Conservation (phyloP, 2,113 vertebrate species). For the Plotosus lineatus region DNA sequence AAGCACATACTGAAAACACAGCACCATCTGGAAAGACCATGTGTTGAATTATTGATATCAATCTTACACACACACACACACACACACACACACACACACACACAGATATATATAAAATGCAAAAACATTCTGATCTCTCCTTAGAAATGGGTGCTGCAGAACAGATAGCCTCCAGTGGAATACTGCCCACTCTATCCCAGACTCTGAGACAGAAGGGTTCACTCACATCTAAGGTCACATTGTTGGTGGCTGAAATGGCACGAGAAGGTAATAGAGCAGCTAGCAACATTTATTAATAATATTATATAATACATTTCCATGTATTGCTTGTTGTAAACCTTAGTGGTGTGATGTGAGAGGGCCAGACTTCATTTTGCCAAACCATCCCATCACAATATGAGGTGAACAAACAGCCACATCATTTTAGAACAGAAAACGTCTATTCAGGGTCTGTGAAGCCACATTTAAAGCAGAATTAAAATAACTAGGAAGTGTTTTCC, state of each 20-base stretch:
- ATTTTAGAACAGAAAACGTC: neutral
- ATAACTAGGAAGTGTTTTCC: neutral
- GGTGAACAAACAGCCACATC: neutral
- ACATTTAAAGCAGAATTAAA: neutral
- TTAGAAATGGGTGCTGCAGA: slow-evolving; percentile 75
- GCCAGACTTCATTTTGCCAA: too few species aligned
- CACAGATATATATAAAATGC: neutral
- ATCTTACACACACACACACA: slow-evolving; percentile 18
- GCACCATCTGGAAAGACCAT: neutral
- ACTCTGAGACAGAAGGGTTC: slow-evolving; percentile 67
- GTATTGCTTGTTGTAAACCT: neutral
- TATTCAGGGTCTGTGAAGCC: neutral
- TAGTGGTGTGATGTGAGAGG: too few species aligned
- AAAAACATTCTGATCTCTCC: slow-evolving; percentile 33
- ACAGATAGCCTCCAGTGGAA: slow-evolving; percentile 70
- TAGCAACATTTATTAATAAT: neutral
- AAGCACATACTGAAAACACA: neutral
- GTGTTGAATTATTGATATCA: neutral
- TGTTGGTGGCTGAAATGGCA: slow-evolving; percentile 82
- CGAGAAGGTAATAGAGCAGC: slow-evolving; percentile 73
- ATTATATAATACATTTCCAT: neutral
- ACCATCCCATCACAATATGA: neutral
- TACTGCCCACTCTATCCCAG: slow-evolving; percentile 73
- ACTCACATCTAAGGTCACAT: slow-evolving; percentile 74
- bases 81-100: slow-evolving; percentile 11